Evolutionary conservation across 2,113 vertebrate species (phyloP).

Genomic region (Callipepla californica): DNA sequence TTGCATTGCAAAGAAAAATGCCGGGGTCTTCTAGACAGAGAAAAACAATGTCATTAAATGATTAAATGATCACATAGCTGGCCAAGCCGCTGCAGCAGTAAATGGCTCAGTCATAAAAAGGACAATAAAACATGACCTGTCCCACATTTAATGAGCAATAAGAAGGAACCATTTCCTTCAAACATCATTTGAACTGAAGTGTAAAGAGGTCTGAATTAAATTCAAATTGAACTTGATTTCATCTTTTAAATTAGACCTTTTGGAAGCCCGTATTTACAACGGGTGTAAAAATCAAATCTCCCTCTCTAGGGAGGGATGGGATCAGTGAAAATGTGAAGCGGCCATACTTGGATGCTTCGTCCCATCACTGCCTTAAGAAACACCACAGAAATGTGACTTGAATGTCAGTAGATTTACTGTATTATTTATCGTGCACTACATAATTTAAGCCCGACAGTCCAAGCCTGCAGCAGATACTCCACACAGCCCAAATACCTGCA

Average conservation of each 20-base stretch:
- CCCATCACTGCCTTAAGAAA: conserved; percentile 33
- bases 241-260: conserved; percentile 56
- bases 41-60: conserved; percentile 55
- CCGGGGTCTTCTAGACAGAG: conserved; percentile 11
- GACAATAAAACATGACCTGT: conserved; percentile 60
- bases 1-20: conserved; percentile 28
- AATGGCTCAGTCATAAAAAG: conserved; percentile 60
- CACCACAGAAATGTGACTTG: conserved; percentile 29
- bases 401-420: conserved; percentile 40
- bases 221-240: conserved; percentile 52
- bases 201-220: conserved; percentile 50
- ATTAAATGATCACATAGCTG: conserved; percentile 33
- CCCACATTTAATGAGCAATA: conserved; percentile 56
- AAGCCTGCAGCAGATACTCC: conserved; percentile 8
- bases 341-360: background rate
- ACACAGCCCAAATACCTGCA: background rate
- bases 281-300: background rate
- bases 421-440: conserved; percentile 1
- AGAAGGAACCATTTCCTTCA: conserved; percentile 52
- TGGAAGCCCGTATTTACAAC: conserved; percentile 16
- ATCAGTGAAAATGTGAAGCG: background rate
- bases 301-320: background rate
- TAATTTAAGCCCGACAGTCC: conserved; percentile 33
- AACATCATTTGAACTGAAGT: conserved; percentile 39
- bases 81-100: background rate